Percentiles rank a stretch among this genome's conserved stretches.
Conservation (phyloP, 2,113 vertebrate species). For the Campylomormyrus numenius region DNA sequence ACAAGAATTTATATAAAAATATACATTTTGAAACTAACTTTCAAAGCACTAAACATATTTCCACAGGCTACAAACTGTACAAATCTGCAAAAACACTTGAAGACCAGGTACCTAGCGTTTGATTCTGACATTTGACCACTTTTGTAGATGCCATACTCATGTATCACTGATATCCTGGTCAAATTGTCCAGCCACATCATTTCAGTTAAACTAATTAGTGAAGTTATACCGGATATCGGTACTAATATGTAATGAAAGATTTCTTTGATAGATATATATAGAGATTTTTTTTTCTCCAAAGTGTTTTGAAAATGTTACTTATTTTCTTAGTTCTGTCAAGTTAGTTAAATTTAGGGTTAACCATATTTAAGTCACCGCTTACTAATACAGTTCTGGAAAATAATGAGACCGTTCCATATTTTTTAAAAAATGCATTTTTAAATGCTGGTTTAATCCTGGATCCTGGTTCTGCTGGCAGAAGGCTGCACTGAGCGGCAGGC, state of each 20-base stretch:
- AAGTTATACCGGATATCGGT: background rate
- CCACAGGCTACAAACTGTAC: background rate
- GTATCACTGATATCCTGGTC: background rate
- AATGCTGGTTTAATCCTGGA: background rate
- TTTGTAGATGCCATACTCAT: background rate
- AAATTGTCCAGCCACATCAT: background rate
- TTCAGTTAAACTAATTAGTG: background rate
- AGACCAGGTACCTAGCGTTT: background rate
- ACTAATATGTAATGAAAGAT: background rate
- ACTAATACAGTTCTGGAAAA: background rate
- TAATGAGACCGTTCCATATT: background rate
- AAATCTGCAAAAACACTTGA: background rate
- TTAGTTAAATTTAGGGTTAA: background rate
- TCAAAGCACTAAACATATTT: background rate
- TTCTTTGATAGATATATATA: background rate
- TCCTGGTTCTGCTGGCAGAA: background rate
- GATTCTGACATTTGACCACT: background rate
- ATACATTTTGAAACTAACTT: background rate
- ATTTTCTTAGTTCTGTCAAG: background rate
- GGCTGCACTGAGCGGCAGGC: background rate
- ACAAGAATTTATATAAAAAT: conserved; percentile 19
- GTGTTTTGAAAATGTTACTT: background rate
- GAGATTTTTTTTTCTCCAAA: background rate
- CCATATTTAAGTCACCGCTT: background rate
- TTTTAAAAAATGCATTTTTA: background rate